Conservation (phyloP, 2,888 invertebrate species). For the Tryphoninae sp. region DNA sequence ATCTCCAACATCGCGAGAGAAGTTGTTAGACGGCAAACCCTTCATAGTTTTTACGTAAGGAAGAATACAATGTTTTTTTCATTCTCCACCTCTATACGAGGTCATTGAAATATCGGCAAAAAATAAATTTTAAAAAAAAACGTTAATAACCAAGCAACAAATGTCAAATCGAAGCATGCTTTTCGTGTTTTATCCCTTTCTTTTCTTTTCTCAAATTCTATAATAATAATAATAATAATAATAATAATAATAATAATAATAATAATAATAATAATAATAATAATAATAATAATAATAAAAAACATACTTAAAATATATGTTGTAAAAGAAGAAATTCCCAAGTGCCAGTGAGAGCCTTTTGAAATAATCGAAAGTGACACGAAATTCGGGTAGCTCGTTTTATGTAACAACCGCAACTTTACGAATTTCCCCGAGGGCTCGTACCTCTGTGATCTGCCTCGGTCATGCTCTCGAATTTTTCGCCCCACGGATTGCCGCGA, state of each 20-base stretch:
- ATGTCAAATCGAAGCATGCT: too few species aligned
- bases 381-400: slow-evolving; percentile 38
- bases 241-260: too few species aligned
- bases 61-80: background rate
- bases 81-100: too few species aligned
- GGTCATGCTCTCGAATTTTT: slow-evolving; percentile 33
- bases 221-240: background rate
- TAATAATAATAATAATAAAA: background rate
- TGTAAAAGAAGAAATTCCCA: slow-evolving; percentile 14
- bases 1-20: slow-evolving; percentile 21
- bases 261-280: background rate
- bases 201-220: background rate
- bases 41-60: background rate
- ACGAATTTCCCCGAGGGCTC: slow-evolving; percentile 66
- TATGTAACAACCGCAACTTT: slow-evolving; percentile 45
- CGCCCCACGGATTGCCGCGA: slow-evolving; percentile 49
- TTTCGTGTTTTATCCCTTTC: background rate
- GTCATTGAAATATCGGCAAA: too few species aligned
- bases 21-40: background rate
- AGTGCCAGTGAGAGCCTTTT: slow-evolving; percentile 12
- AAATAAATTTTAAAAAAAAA: too few species aligned
- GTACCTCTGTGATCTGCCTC: slow-evolving; percentile 48
- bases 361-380: slow-evolving; percentile 32
- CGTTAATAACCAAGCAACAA: too few species aligned
- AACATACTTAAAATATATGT: background rate